Percentiles rank a stretch among this genome's conserved stretches.
These are phyloP conservation scores for Bombus soroeensis DNA, from an alignment of 1,140 invertebrate species.

Conservation along the genomic window DNA sequence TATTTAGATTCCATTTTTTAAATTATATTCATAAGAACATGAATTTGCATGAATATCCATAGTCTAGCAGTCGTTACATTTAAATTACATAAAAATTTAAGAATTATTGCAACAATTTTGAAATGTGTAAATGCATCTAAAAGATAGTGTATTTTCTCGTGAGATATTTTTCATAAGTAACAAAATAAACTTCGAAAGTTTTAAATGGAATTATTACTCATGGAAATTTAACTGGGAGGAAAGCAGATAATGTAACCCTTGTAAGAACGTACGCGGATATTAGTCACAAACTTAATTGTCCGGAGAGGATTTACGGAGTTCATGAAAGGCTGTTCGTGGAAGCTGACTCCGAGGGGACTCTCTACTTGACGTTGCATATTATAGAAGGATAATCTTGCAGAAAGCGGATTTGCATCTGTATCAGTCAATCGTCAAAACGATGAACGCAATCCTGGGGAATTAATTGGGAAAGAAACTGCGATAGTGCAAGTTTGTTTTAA, in stretches of 20 bases:
- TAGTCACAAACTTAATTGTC: slow-evolving; percentile 13
- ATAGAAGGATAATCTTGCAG: background rate
- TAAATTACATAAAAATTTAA: too few relatives aligned
- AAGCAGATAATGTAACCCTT: background rate
- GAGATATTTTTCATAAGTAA: background rate
- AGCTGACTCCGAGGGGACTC: background rate
- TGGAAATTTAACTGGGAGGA: background rate
- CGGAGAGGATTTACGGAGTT: background rate
- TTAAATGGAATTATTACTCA: background rate
- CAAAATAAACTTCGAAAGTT: background rate
- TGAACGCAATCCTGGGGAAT: background rate
- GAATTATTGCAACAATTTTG: too few relatives aligned
- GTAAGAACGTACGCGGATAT: background rate
- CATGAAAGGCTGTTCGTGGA: background rate
- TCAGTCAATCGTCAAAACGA: background rate
- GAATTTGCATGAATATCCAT: too few relatives aligned
- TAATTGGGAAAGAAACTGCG: background rate
- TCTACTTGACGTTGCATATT: background rate
- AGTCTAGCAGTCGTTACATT: too few relatives aligned
- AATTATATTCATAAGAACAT: too few relatives aligned
- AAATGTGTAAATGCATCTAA: too few relatives aligned
- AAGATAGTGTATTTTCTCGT: background rate
- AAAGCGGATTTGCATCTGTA: background rate
- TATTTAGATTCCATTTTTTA: too few relatives aligned
- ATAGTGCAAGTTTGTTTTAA: slow-evolving; percentile 14